Evolutionary conservation across 2,113 vertebrate species (phyloP), one percentile per base, ranked within the genome.

Genomic region (Thamnaconus septentrionalis): DNA sequence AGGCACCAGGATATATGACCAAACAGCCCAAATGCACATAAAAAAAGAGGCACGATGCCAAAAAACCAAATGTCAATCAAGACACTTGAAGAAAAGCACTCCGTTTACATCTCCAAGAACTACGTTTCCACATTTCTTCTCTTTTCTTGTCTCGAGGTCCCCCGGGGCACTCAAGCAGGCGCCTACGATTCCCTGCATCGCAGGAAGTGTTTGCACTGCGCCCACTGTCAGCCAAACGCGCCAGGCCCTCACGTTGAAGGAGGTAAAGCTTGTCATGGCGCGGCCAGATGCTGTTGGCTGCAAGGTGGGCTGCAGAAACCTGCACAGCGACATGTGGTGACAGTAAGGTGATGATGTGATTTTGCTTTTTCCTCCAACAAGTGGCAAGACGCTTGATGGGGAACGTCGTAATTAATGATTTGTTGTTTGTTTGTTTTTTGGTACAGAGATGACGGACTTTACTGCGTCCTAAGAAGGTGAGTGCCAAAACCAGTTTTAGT

Each of bases 391-490:
- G 18, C 18, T 31, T 31, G 18, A 31, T 2, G 18, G 18, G 1
- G 18, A 31, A 31, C 18, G 53, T 52, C 18, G 11, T 12, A 52
- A 12, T 52, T 12, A 52, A 1, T 7, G n/a, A 4, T 52, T 52
- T 6, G 18, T 12, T 50, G 10, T 50, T 5, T n/a, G 18, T 31
- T 31, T 31, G 18, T 31, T 31, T 31, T 45, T 45, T 45, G 44
- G 53, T 74, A 75, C 89, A 98, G 96, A 88, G 91, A 95, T 7
- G 92, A 93, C 56, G 94, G 91, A 72, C 70, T 92, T 52, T 91
- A 93, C 90, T 91, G 81, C 90, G 92, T 96, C 84, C 93, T 96
- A 64, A 95, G 91, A 90, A 95, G 91, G 96, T 98, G 90, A 76
- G 94, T 91, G 43, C 8, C 53, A 9, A 47, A 63, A 39, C n/a